These are phyloP conservation scores for Rhabdomys dilectus DNA, from an alignment of 2,113 vertebrate species.

Conservation along the genomic window DNA sequence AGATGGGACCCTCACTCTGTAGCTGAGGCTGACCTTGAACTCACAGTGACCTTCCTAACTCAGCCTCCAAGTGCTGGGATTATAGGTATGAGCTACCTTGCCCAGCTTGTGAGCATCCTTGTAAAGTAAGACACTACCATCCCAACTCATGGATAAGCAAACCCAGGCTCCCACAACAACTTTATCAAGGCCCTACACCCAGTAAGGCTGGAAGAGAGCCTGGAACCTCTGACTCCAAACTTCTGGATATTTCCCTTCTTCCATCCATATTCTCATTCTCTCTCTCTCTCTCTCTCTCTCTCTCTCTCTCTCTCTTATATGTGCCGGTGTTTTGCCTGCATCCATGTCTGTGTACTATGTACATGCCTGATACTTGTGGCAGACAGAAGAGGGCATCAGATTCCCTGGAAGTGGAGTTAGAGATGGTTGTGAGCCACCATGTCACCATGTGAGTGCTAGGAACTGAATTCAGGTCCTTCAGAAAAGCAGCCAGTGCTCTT, in stretches of 20 bases:
- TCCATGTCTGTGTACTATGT: neutral
- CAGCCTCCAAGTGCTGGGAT: neutral
- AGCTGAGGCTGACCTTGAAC: neutral
- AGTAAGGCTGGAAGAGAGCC: neutral
- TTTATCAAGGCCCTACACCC: neutral
- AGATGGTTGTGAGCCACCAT: neutral
- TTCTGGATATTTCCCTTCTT: fast-evolving
- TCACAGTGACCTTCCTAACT: neutral
- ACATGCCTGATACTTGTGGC: neutral
- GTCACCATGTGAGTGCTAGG: neutral
- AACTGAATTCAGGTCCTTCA: neutral
- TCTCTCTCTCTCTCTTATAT: neutral
- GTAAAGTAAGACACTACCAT: neutral
- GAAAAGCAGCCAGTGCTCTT: neutral
- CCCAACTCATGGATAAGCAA: neutral
- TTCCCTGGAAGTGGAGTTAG: neutral
- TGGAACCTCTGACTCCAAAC: neutral
- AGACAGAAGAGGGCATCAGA: neutral
- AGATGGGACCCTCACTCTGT: neutral
- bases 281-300: neutral
- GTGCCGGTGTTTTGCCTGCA: neutral
- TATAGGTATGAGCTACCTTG: neutral
- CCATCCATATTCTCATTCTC: neutral
- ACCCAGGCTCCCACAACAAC: neutral
- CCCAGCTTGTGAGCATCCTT: neutral